phyloP scores from a whole-genome alignment of 2,113 vertebrate genomes.

The Ceuthmochares aereus region DNA sequence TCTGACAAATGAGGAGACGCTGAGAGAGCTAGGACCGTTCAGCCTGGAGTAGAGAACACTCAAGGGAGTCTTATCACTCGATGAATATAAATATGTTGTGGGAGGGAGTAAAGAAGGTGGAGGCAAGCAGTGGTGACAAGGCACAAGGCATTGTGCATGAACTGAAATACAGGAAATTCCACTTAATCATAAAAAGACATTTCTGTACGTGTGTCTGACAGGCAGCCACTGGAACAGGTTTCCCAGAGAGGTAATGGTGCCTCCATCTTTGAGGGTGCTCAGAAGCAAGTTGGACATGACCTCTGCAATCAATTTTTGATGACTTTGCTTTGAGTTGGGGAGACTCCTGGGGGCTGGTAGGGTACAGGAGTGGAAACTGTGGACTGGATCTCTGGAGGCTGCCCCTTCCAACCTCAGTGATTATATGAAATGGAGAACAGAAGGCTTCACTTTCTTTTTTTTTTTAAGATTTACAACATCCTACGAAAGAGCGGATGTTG shows the following conservation, averaged over 20 bases:
- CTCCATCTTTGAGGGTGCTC: not conserved
- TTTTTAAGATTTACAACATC: not conserved
- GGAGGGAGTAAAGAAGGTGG: not conserved
- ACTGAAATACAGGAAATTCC: not conserved
- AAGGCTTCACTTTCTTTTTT: not conserved
- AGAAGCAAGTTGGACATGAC: accelerated
- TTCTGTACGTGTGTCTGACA: not conserved
- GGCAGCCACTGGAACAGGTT: not conserved
- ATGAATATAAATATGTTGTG: not conserved
- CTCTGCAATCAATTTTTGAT: not conserved
- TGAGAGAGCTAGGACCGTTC: not conserved
- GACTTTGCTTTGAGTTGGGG: not conserved
- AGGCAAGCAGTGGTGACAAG: not conserved
- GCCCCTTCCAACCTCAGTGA: not conserved
- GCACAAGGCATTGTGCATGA: not conserved
- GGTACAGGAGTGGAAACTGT: not conserved
- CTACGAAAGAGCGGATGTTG: not conserved
- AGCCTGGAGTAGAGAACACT: not conserved
- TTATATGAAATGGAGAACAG: not conserved
- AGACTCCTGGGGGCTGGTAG: not conserved
- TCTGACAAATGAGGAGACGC: not conserved
- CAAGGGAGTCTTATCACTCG: not conserved
- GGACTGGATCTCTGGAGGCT: not conserved
- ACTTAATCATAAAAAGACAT: not conserved
- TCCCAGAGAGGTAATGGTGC: not conserved